Evolutionary conservation across 2,797 vertebrate genomes (phyloP).

Genomic region (Esox masquinongy): DNA sequence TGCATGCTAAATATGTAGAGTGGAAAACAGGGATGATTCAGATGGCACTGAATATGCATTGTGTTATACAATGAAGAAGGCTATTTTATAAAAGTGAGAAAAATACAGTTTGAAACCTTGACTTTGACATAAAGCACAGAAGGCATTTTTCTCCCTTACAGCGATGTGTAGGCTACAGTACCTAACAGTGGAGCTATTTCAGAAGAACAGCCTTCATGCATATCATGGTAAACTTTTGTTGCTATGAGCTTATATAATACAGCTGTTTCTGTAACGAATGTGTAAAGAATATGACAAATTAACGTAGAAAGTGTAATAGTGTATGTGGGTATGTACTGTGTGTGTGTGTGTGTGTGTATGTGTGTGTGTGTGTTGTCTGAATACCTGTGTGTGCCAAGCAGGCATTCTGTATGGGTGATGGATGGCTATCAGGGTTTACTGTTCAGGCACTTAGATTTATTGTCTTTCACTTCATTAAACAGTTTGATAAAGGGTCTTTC

Average conservation of each 20-base stretch:
- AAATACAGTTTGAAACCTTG: background rate
- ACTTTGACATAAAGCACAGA: background rate
- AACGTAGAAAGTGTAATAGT: background rate
- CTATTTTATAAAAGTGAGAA: background rate
- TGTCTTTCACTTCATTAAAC: slow-evolving; percentile 72
- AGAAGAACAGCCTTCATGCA: background rate
- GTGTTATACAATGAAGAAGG: background rate
- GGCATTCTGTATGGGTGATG: slow-evolving; percentile 64
- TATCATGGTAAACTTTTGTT: background rate
- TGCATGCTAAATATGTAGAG: background rate
- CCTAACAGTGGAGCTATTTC: background rate
- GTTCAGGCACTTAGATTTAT: slow-evolving; percentile 66
- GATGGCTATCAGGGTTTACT: slow-evolving; percentile 60
- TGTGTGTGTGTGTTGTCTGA: background rate
- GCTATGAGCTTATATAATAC: background rate
- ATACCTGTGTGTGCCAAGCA: slow-evolving; percentile 24
- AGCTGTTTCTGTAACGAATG: background rate
- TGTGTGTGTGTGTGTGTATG: background rate
- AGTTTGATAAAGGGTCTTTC: slow-evolving; percentile 59
- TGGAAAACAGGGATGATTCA: background rate
- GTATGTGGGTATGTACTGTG: background rate
- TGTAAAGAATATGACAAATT: background rate
- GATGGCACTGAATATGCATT: background rate
- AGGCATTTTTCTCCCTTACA: background rate
- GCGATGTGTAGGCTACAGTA: background rate